Evolutionary conservation across 2,113 vertebrate species (phyloP), one percentile per base, ranked within the genome.

Genomic region (Chroicocephalus ridibundus): DNA sequence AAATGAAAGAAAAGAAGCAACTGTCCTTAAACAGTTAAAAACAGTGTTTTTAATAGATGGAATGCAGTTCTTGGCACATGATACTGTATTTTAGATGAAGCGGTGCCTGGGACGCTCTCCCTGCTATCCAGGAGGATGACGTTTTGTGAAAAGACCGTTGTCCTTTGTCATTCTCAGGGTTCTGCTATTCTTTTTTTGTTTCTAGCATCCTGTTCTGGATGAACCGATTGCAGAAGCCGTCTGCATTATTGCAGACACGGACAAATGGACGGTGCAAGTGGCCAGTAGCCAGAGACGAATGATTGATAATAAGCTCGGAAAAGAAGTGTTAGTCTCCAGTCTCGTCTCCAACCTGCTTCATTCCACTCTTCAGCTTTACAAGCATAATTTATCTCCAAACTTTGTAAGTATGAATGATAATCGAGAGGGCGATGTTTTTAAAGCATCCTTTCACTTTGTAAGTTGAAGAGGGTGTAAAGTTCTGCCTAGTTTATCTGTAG

Each of bases 161-260:
- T 25, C 49, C 0, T 21, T 68, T 51, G 46, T 38, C 60, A 32
- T 80, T 58, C 89, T 97, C 34, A 80, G 54, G 72, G 64, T 60
- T 86, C 77, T 86, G 66, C 74, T 72, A 2, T 70, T 52, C 38
- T 19, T 57, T 76, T n/a, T 76, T 58, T 95, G 10, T 96, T 95
- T 19, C 89, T 32, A 99, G 99, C 99, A 99, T 97, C 99, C 99
- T 46, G 99, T 99, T 24, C 94, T 99, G 97, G 99, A 99, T 47
- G 99, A 99, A 96, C 99, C 99, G 34, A 99, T 99, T 38, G 99
- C 99, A 17, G 99, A 99, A 97, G 99, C 99, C 11, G 99, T 99
- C 92, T 99, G 99, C 98, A 99, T 99, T 97, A 98, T 99, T 87
- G 99, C 99, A 97, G 99, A 99, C 98, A 99, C 98, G 2, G 99